phyloP scores from a whole-genome alignment of 2,888 invertebrate species.

The Scelioninae gen. 1 region DNA sequence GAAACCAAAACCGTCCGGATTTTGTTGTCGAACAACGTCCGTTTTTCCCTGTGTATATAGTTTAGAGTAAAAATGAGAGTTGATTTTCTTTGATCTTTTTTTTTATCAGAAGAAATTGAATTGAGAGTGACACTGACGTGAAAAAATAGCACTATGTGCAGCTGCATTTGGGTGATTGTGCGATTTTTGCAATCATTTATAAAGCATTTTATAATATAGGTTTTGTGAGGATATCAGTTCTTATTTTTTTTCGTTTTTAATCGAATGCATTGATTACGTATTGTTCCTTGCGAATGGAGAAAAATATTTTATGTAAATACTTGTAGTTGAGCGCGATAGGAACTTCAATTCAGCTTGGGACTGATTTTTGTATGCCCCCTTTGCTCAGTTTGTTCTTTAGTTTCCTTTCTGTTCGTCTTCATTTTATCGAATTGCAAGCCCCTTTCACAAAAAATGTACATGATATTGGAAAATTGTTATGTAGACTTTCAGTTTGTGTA shows the following conservation, averaged over 20 bases:
- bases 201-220: too few species aligned
- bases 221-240: too few species aligned
- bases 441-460: slow-evolving; percentile 73
- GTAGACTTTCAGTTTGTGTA: slow-evolving; percentile 81
- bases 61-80: slow-evolving; percentile 33
- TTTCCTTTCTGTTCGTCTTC: slow-evolving; percentile 35
- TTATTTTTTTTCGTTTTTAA: too few species aligned
- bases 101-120: neutral
- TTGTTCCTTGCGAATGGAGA: slow-evolving; percentile 76
- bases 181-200: too few species aligned
- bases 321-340: slow-evolving; percentile 75
- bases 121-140: neutral
- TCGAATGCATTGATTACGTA: too few species aligned
- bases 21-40: slow-evolving; percentile 3
- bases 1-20: slow-evolving; percentile 36
- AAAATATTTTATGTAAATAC: slow-evolving; percentile 74
- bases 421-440: slow-evolving; percentile 27
- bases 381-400: slow-evolving; percentile 68
- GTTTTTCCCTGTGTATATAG: slow-evolving; percentile 70
- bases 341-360: slow-evolving; percentile 77
- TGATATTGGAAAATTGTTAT: slow-evolving; percentile 79
- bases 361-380: slow-evolving; percentile 76
- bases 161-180: too few species aligned
- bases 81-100: neutral
- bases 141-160: too few species aligned